Base-by-base conservation (phyloP, 2,797 vertebrate species). In the Oreochromis mossambicus region DNA sequence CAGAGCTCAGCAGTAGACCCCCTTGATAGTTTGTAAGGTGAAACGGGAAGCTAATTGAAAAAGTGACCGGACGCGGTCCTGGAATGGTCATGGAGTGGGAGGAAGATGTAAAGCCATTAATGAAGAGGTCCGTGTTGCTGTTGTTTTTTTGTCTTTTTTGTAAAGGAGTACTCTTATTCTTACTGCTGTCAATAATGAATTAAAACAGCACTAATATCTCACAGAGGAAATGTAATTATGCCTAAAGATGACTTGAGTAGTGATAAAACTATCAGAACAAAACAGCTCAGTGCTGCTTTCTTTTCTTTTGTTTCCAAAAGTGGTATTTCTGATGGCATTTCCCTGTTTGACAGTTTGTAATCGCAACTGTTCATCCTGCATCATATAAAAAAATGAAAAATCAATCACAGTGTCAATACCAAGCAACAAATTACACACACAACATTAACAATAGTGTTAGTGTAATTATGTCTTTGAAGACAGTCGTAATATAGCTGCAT, bases 21-120 rank as follows among this genome's bases (percentile, higher is more conserved):
- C 26, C 7, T 88, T 81, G 88, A 81, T 90, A 88, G 87, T 76
- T 88, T 50, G 48, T 17, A 76, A 92, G 94, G 95, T 88, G 87
- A 89, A 81, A 46, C 92, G 89, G 90, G 91, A 89, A 82, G 92
- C 90, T 91, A 93, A 94, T 94, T 92, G 94, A 93, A 93, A 90
- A 87, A 87, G 89, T 92, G 92, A 95, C 90, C 80, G n/a, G 79
- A 75, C 12, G 15, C 56, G 36, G 17, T 89, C 24, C 34, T 55
- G 15, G 51, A 38, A 54, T 38, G 85, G 88, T 87, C 90, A 70
- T 38, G 75, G 81, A 87, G 77, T 26, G 41, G 38, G 79, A 80
- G 10, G 48, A 80, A 81, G 82, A 86, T 73, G 86, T 78, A 51
- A 48, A 36, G 77, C 77, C 19, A 17, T 92, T 85, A 50, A 73